Evolutionary conservation across 2,113 vertebrate genomes (phyloP).

Genomic region (Myotis lucifugus): DNA sequence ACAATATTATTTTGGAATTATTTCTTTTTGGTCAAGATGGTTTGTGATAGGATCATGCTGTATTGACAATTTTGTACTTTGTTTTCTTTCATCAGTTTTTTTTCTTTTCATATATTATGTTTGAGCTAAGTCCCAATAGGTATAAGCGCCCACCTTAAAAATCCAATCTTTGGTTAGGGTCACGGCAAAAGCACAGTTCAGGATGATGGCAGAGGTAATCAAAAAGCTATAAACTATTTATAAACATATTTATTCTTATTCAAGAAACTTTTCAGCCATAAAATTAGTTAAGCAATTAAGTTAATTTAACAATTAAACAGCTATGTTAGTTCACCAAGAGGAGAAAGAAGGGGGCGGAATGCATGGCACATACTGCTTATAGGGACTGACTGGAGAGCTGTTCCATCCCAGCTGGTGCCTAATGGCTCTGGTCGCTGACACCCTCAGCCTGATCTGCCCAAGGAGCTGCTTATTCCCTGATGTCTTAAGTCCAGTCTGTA

Average conservation of each 20-base stretch:
- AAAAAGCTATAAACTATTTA: neutral
- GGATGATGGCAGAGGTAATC: neutral
- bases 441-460: neutral
- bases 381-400: neutral
- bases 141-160: neutral
- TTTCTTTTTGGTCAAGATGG: neutral
- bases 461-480: neutral
- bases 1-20: neutral
- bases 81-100: neutral
- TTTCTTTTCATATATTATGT: neutral
- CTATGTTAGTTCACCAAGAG: neutral
- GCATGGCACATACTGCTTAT: too few species aligned
- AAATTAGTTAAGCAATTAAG: neutral
- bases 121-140: neutral
- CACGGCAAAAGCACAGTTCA: neutral
- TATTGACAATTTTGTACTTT: neutral
- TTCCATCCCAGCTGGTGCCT: neutral
- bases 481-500: neutral
- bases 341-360: neutral
- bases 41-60: neutral
- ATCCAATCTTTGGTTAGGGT: neutral
- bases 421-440: neutral
- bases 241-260: conserved; percentile 12
- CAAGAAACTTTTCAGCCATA: neutral
- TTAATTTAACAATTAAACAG: neutral